Evolutionary conservation across 2,113 vertebrate genomes (phyloP).

Genomic region (Phylloscopus trochiloides): DNA sequence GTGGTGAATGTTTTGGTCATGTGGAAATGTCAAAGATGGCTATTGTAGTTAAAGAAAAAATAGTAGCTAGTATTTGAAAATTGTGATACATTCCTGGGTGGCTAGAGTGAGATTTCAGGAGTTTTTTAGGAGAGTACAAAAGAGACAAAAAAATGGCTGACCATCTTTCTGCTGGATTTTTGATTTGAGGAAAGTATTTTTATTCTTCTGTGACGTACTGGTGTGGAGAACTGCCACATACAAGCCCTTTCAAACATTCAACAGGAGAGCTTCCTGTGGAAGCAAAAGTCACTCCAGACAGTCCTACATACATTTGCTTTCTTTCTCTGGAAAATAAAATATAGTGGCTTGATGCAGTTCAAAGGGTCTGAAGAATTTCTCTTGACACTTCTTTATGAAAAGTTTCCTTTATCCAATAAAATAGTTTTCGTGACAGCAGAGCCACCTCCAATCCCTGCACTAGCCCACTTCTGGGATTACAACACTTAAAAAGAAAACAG

Average conservation of each 20-base stretch:
- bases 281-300: not conserved
- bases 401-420: not conserved
- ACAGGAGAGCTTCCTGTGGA: not conserved
- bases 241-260: not conserved
- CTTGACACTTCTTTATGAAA: not conserved
- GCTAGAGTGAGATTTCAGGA: not conserved
- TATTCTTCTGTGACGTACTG: not conserved
- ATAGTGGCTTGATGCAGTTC: not conserved
- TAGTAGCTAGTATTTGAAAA: not conserved
- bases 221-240: not conserved
- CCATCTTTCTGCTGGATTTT: not conserved
- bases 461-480: not conserved
- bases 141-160: accelerated
- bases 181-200: not conserved
- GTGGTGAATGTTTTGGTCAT: not conserved
- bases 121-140: not conserved
- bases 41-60: not conserved
- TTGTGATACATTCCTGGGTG: accelerated
- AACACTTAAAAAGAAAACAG: not conserved
- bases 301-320: not conserved
- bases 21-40: not conserved
- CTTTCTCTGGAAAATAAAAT: not conserved
- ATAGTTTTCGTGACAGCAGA: not conserved
- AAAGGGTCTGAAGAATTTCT: not conserved
- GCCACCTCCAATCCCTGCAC: not conserved